These are phyloP conservation scores for Achatina immaculata DNA, from an alignment of 1,140 invertebrate species.

Conservation along the genomic window DNA sequence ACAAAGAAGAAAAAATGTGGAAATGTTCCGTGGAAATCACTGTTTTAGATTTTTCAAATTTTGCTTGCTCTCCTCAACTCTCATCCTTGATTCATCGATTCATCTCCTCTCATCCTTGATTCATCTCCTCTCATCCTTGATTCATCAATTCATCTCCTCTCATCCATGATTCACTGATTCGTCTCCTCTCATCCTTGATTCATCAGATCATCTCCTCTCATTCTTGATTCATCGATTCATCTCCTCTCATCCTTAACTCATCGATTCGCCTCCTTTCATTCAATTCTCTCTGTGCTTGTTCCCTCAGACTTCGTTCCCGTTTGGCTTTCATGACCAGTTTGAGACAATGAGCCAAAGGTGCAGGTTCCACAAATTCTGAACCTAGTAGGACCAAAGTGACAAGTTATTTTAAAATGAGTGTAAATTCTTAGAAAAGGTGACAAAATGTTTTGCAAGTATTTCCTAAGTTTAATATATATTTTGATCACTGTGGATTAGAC, in stretches of 20 bases:
- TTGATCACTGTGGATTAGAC: background rate
- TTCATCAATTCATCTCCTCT: too few species aligned
- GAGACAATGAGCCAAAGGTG: conserved; percentile 59
- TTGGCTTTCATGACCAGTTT: conserved; percentile 56
- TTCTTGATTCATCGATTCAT: conserved; percentile 1
- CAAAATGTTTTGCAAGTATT: background rate
- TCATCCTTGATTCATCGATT: too few species aligned
- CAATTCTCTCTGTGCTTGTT: conserved; percentile 32
- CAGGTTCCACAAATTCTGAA: conserved; percentile 56
- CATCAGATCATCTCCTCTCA: too few species aligned
- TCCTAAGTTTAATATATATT: background rate
- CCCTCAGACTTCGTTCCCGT: conserved; percentile 49
- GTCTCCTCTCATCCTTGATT: too few species aligned
- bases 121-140: conserved; percentile 12
- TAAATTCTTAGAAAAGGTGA: conserved; percentile 14
- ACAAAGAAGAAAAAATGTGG: too few species aligned
- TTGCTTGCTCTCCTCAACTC: too few species aligned
- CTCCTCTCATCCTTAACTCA: background rate
- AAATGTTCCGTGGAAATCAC: too few species aligned
- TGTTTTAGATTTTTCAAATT: too few species aligned
- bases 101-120: too few species aligned
- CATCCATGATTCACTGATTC: too few species aligned
- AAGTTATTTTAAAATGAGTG: conserved; percentile 12
- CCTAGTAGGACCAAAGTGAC: conserved; percentile 44
- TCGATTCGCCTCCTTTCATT: conserved; percentile 19